Evolutionary conservation across 2,113 vertebrate species (phyloP).

Genomic region (Larimichthys polyactis): DNA sequence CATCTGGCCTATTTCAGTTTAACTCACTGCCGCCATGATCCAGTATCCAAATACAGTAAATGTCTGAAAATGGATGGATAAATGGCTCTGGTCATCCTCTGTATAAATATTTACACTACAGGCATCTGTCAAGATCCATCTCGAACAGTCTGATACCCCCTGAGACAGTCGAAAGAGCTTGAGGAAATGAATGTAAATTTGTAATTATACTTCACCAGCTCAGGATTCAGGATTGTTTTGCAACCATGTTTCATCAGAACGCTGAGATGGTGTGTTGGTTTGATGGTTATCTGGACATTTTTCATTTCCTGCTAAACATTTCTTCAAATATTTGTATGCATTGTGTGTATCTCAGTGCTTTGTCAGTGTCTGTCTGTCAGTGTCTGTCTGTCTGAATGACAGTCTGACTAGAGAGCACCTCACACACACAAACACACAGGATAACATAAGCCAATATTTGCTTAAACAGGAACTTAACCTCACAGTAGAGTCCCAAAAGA

Average conservation of each 20-base stretch:
- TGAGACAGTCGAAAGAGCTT: slow-evolving; percentile 35
- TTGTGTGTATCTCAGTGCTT: slow-evolving; percentile 10
- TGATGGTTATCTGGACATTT: slow-evolving; percentile 65
- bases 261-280: slow-evolving; percentile 16
- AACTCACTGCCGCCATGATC: slow-evolving; percentile 1
- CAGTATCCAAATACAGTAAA: slow-evolving; percentile 6
- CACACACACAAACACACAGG: slow-evolving; percentile 27
- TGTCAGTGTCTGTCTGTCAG: slow-evolving; percentile 2
- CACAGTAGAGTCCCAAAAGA: slow-evolving; percentile 13
- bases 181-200: slow-evolving; percentile 69
- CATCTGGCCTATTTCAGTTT: not conserved
- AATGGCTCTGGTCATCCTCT: slow-evolving; percentile 29
- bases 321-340: slow-evolving; percentile 36
- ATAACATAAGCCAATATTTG: slow-evolving; percentile 49
- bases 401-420: slow-evolving; percentile 12
- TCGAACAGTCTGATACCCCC: slow-evolving; percentile 28
- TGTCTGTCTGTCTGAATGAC: slow-evolving; percentile 11
- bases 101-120: slow-evolving; percentile 42
- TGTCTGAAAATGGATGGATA: slow-evolving; percentile 13
- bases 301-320: slow-evolving; percentile 70
- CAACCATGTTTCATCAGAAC: slow-evolving; percentile 35
- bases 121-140: slow-evolving; percentile 21
- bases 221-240: slow-evolving; percentile 45
- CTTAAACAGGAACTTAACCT: slow-evolving; percentile 32
- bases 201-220: slow-evolving; percentile 49